A percentile compares a stretch with the other conserved stretches of the same genome.
phyloP scores from a whole-genome alignment of 2,888 invertebrate species.

The Pristionchus fissidentatus region DNA sequence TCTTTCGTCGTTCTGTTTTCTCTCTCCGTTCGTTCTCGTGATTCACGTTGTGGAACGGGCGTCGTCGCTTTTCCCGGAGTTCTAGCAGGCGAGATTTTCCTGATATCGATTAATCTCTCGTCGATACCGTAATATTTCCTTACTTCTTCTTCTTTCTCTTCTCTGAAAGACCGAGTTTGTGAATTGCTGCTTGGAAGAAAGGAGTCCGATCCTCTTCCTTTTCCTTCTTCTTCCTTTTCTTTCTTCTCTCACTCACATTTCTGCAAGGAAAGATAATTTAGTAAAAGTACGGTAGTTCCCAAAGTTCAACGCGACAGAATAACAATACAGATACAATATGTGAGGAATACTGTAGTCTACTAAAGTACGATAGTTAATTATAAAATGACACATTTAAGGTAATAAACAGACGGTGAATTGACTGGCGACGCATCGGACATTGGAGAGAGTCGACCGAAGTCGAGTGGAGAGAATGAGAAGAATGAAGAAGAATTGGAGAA shows the following conservation, averaged over 20 bases:
- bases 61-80: slow-evolving; percentile 3
- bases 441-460: background rate
- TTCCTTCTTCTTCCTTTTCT: slow-evolving; percentile 15
- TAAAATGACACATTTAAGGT: too few relatives aligned
- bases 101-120: background rate
- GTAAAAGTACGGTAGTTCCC: too few relatives aligned
- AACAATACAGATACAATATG: background rate
- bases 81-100: background rate
- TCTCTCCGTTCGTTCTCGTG: slow-evolving; percentile 14
- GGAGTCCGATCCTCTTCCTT: background rate
- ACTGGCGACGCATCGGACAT: slow-evolving; percentile 4
- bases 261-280: too few relatives aligned
- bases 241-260: slow-evolving; percentile 6
- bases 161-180: slow-evolving; percentile 5
- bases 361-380: background rate
- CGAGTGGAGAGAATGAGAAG: background rate
- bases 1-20: background rate
- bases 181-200: background rate
- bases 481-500: background rate
- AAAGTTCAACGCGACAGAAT: too few relatives aligned
- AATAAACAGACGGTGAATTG: background rate
- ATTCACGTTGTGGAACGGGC: background rate
- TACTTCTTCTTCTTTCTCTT: slow-evolving; percentile 22
- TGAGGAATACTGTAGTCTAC: background rate
- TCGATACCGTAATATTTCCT: background rate